Evolutionary conservation across 2,113 vertebrate genomes (phyloP).

Genomic region (Sarotherodon lohbergeri): DNA sequence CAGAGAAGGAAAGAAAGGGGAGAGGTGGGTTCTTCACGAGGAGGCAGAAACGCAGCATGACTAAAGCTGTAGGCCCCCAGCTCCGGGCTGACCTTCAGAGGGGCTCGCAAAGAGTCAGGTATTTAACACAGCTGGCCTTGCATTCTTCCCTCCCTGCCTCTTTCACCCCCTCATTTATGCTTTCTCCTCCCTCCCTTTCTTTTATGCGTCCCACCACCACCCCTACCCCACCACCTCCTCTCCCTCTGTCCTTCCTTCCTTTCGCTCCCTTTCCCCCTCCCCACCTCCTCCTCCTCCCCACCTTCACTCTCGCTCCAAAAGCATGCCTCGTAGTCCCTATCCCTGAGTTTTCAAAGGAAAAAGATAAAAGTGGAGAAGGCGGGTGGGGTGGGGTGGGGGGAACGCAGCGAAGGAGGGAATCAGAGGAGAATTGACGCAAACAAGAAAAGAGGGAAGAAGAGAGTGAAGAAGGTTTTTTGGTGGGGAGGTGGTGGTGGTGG

Average conservation of each 20-base stretch:
- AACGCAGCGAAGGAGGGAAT: slow-evolving; percentile 66
- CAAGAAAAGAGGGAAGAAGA: slow-evolving; percentile 62
- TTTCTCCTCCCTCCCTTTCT: slow-evolving; percentile 67
- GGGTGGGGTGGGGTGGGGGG: background rate
- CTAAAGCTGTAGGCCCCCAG: slow-evolving; percentile 68
- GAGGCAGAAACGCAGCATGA: slow-evolving; percentile 64
- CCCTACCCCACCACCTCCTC: background rate
- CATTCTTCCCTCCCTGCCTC: slow-evolving; percentile 72
- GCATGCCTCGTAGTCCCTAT: slow-evolving; percentile 69
- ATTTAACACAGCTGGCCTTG: slow-evolving; percentile 78
- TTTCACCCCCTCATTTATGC: slow-evolving; percentile 56
- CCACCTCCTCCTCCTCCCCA: background rate
- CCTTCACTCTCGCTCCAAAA: slow-evolving; percentile 64
- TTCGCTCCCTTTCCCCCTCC: background rate
- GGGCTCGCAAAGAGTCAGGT: slow-evolving; percentile 76
- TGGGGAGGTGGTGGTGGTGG: background rate
- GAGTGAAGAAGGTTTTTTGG: slow-evolving; percentile 7
- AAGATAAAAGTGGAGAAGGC: slow-evolving; percentile 53
- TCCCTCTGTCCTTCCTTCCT: background rate
- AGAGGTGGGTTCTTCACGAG: slow-evolving; percentile 6
- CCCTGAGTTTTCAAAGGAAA: slow-evolving; percentile 67
- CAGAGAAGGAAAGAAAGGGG: slow-evolving; percentile 29
- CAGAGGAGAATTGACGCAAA: slow-evolving; percentile 60
- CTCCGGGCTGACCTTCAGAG: slow-evolving; percentile 71
- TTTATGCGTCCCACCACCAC: slow-evolving; percentile 42